Base-by-base conservation (phyloP, 2,113 vertebrate genomes). In the Alethe castanea region DNA sequence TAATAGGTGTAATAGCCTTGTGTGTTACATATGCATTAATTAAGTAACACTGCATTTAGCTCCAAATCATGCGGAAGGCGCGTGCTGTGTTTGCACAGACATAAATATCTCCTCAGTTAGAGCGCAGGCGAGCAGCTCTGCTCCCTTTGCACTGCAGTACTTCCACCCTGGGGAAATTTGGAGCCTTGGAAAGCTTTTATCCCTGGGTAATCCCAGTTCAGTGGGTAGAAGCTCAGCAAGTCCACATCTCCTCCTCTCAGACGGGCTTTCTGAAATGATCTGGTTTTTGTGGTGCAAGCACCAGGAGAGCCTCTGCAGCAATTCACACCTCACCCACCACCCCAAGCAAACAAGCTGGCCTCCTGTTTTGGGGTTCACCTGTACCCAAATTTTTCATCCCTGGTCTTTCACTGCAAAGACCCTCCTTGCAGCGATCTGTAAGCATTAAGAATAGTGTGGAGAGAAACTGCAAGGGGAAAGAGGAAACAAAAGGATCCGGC, bases 21-120 rank as follows among this genome's bases (percentile, higher is more conserved):
- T 82, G 77, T 96, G 98, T 97, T 98, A 97, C 98, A 97, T 95
- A 97, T 90, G 97, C 98, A 97, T 98, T 98, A 98, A 98, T 98
- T 98, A 98, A 98, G 98, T 98, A 97, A 98, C 98, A 98, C 98
- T 96, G 98, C 98, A 98, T 99, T 99, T 98, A 98, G 98, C 98
- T 98, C 98, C 98, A 98, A 98, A 98, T 98, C 98, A 98, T 98
- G 98, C 97, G 94, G 98, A 98, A 98, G 98, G 97, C 94, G 65
- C 97, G 96, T 84, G 97, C 96, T 97, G 98, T 97, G 98, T 98
- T 98, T 98, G 98, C 97, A 97, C 97, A 98, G 97, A 97, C 97
- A 98, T 98, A 98, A 98, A 98, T 98, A 98, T 98, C 98, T 95
- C 92, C 97, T 97, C 98, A 97, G 98, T 98, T 98, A 98, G 98